Evolutionary conservation across 2,888 invertebrate species (phyloP).

Genomic region (Phanerotoma sp.): DNA sequence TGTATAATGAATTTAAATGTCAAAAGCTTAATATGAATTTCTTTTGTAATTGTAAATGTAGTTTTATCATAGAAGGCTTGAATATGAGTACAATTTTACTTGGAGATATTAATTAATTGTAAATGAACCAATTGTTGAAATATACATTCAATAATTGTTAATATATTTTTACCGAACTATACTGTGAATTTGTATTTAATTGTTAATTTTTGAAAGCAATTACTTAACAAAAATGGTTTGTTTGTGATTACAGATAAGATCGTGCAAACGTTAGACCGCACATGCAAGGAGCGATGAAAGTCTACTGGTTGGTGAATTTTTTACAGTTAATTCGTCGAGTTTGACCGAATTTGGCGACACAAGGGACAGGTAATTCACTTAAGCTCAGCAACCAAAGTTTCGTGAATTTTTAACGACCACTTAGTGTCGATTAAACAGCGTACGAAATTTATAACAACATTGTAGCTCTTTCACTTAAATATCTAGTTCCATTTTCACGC

Average conservation of each 20-base stretch:
- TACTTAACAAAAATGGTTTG: no score
- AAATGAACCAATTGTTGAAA: no score
- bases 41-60: no score
- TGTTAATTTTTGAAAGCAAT: constrained; percentile 7
- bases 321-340: background rate
- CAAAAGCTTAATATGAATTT: no score
- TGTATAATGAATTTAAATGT: no score
- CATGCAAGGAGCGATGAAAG: background rate
- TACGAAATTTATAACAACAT: background rate
- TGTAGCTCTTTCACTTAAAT: background rate
- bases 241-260: constrained; percentile 26
- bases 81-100: no score
- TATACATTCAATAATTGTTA: no score
- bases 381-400: background rate
- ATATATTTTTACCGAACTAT: no score
- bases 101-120: no score
- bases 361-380: constrained; percentile 6
- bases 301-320: background rate
- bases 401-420: constrained; percentile 5
- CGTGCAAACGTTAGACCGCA: background rate
- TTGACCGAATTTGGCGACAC: constrained; percentile 7
- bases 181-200: constrained; percentile 29
- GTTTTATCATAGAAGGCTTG: no score
- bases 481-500: no score
- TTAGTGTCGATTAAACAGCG: background rate